Evolutionary conservation across 2,113 vertebrate genomes (phyloP), one percentile per base, ranked within the genome.

Genomic region (Arothron firmamentum): DNA sequence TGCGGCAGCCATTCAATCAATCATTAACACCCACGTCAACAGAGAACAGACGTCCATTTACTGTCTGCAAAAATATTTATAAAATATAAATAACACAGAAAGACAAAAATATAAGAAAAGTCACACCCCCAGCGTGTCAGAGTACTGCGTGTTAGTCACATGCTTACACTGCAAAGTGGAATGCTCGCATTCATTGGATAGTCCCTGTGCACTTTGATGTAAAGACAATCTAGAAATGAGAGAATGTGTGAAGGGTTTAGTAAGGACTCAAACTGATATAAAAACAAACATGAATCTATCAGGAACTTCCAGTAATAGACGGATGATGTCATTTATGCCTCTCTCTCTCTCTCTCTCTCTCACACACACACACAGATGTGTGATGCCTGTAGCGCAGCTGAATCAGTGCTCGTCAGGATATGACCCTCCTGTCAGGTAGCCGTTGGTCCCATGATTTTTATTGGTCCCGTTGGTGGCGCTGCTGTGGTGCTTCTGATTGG

Each of bases 391-490:
- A 65, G 78, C 46, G 62, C 70, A 75, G 70, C 74, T 76, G 41
- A 55, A 80, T 93, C 91, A 98, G 90, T 97, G 94, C 91, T 98
- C 95, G 60, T 93, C 81, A 34, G 91, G 90, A 75, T 92, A 94
- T 8, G 83, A 62, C 48, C 88, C 85, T 51, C 88, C 88, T 45
- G 92, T 92, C 67, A 97, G 93, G 85, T 95, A 98, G 12, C 97
- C 97, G 0, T 99, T 99, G 83, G 92, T 93, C 65, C 94, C 93
- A 4, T 93, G 86, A 18, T 90, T 83, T 73, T 93, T 92, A 0
- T 93, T 94, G 67, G 94, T 95, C 45, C 96, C 95, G 0, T 98
- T 98, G 20, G 94, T 93, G 86, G 90, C 85, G 17, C 88, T 69
- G 70, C 80, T 92, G 82, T 96, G 93, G 0, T 74, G 77, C 76